A percentile compares a stretch with the other conserved stretches of the same genome.
Evolutionary conservation across 2,113 vertebrate genomes (phyloP).

Genomic region (Hippocampus mohnikei): DNA sequence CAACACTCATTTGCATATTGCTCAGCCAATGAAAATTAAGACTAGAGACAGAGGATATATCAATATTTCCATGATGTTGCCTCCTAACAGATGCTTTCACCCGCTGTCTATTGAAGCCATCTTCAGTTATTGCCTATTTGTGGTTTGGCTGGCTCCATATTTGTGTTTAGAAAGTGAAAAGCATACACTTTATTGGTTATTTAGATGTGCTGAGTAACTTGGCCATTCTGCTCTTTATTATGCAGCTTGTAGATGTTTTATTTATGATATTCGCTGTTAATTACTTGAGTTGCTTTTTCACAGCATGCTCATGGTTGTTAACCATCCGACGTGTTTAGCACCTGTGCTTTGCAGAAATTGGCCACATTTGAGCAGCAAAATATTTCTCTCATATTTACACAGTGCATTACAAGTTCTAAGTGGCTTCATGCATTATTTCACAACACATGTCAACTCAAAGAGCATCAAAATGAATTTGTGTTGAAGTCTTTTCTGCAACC

Average conservation of each 20-base stretch:
- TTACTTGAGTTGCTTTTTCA: neutral
- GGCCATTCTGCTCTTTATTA: neutral
- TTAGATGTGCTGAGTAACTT: neutral
- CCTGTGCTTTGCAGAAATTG: no score
- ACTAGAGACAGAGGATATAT: neutral
- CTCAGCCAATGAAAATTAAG: neutral
- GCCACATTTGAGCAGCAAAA: no score
- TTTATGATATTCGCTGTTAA: neutral
- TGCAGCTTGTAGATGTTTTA: neutral
- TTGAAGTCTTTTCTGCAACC: no score
- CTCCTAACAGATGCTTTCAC: neutral
- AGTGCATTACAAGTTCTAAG: no score
- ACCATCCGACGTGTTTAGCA: no score
- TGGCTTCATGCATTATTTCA: no score
- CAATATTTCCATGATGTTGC: neutral
- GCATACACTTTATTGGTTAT: neutral
- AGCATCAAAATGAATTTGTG: no score
- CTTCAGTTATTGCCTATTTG: neutral
- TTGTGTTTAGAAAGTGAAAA: neutral
- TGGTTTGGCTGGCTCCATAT: neutral
- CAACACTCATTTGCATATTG: conserved; percentile 41
- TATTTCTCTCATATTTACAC: no score
- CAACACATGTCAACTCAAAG: no score
- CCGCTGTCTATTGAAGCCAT: neutral
- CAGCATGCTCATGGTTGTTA: neutral